Conservation (phyloP, 2,888 invertebrate genomes). For the Esperia sulphurella region DNA sequence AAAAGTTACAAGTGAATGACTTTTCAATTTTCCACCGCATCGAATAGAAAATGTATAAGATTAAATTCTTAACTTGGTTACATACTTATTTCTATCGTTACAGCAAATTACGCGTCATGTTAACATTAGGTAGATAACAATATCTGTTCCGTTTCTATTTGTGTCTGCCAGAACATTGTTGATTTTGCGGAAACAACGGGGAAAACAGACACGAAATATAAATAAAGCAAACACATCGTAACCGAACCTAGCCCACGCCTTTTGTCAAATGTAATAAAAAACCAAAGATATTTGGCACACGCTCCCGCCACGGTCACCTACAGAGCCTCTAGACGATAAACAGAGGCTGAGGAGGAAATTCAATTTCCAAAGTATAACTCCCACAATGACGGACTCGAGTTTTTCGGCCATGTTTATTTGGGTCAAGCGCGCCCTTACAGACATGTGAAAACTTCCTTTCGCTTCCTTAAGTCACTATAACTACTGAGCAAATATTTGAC, state of each 20-base stretch:
- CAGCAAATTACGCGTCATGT: slow-evolving; percentile 1
- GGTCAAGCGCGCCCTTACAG: slow-evolving; percentile 43
- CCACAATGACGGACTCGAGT: slow-evolving; percentile 47
- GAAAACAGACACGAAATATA: slow-evolving; percentile 7
- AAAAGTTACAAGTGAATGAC: too few relatives aligned
- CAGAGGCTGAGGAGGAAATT: slow-evolving; percentile 41
- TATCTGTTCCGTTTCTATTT: slow-evolving; percentile 1
- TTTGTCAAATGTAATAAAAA: slow-evolving; percentile 26
- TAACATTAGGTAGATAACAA: not conserved
- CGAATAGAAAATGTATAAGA: too few relatives aligned
- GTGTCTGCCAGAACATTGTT: slow-evolving; percentile 2
- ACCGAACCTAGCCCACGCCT: slow-evolving; percentile 11
- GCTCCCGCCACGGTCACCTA: slow-evolving; percentile 27
- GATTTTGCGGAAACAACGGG: slow-evolving; percentile 8
- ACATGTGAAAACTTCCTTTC: slow-evolving; percentile 60
- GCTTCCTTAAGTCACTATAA: slow-evolving; percentile 30
- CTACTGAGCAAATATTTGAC: slow-evolving; percentile 37
- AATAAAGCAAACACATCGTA: slow-evolving; percentile 11
- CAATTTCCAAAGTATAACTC: slow-evolving; percentile 55
- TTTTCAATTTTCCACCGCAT: too few relatives aligned
- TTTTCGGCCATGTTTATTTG: slow-evolving; percentile 60
- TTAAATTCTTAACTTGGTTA: too few relatives aligned
- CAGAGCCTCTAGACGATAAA: slow-evolving; percentile 30
- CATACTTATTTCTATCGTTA: not conserved
- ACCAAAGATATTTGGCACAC: slow-evolving; percentile 31